Percentiles rank a stretch among this genome's conserved stretches.
These are phyloP conservation scores for Drosophila vallismaia DNA, from an alignment of 2,888 invertebrate species.

Conservation along the genomic window DNA sequence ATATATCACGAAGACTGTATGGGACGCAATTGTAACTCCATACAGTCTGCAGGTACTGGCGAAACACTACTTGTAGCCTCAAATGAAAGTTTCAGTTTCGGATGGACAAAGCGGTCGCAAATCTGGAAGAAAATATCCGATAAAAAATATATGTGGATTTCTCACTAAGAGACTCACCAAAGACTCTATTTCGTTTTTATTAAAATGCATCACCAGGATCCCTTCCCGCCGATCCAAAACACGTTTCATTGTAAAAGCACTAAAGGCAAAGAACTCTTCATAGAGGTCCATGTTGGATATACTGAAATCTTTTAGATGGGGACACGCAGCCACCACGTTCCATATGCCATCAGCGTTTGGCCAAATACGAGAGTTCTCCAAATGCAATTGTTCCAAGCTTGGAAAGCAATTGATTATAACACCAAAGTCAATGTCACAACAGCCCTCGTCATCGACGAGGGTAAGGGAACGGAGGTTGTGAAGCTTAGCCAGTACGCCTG, in stretches of 20 bases:
- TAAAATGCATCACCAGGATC: slow-evolving; percentile 12
- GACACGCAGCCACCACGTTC: slow-evolving; percentile 22
- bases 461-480: slow-evolving; percentile 8
- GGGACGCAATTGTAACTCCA: slow-evolving; percentile 7
- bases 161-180: slow-evolving; percentile 2
- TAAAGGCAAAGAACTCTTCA: slow-evolving; percentile 11
- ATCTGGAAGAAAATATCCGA: slow-evolving; percentile 1
- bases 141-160: neutral
- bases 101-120: slow-evolving; percentile 17
- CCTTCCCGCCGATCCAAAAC: slow-evolving; percentile 6
- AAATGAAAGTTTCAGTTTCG: slow-evolving; percentile 15
- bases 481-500: neutral
- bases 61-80: neutral
- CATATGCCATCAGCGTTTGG: slow-evolving; percentile 24
- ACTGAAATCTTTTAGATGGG: slow-evolving; percentile 8
- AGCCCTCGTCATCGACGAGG: slow-evolving; percentile 27
- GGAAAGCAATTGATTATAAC: slow-evolving; percentile 14
- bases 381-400: slow-evolving; percentile 24
- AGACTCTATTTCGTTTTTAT: neutral
- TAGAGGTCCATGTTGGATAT: slow-evolving; percentile 8
- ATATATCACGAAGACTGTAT: slow-evolving; percentile 9
- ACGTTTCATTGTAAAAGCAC: slow-evolving; percentile 10
- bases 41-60: slow-evolving; percentile 12
- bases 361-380: slow-evolving; percentile 23
- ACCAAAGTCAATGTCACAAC: slow-evolving; percentile 9